Base-by-base conservation (phyloP, 2,888 invertebrate genomes). In the Phragmatobia fuliginosa region DNA sequence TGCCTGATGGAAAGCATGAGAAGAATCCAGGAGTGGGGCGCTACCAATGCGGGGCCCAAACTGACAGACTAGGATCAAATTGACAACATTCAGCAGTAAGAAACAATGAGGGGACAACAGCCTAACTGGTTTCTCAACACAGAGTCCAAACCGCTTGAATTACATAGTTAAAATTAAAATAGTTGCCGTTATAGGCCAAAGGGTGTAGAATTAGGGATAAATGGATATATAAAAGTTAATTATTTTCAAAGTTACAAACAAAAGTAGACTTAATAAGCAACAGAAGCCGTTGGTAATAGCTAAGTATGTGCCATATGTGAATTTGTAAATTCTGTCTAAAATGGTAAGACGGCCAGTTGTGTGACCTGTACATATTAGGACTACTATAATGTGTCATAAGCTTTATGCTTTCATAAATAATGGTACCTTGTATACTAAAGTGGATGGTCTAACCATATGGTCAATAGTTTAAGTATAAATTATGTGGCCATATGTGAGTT, bases 271-370 rank as follows among this genome's bases (percentile, higher is more conserved):
- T 18, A 18, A 8, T 8, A 8, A 7, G 2, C 8, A 49, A 21
- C 10, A 2, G n/a, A 21, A 21, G 45, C 10, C 45, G 10, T 10
- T 7, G 8, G 45, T 18, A 49, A 49, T n/a, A n/a, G 1, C 1
- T 71, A 78, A n/a, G n/a, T n/a, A n/a, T n/a, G 77, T 52, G 66
- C 87, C 87, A 76, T 88, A 86, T 86, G 85, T 73, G 87, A 79
- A 73, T 75, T 66, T 73, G 71, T 82, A 80, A 86, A 87, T 84
- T 85, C 82, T 73, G 70, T 71, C 79, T 75, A 76, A 85, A 85
- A 82, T 83, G 86, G 71, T 74, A 81, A 63, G 66, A 67, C 64
- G 28, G 73, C 72, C 63, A 68, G 76, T 77, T 74, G 78, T 81
- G 75, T 75, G 80, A 77, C 71, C 72, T 79, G 74, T 70, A 79